Evolutionary conservation across 2,113 vertebrate species (phyloP).

Genomic region (Equus przewalskii): DNA sequence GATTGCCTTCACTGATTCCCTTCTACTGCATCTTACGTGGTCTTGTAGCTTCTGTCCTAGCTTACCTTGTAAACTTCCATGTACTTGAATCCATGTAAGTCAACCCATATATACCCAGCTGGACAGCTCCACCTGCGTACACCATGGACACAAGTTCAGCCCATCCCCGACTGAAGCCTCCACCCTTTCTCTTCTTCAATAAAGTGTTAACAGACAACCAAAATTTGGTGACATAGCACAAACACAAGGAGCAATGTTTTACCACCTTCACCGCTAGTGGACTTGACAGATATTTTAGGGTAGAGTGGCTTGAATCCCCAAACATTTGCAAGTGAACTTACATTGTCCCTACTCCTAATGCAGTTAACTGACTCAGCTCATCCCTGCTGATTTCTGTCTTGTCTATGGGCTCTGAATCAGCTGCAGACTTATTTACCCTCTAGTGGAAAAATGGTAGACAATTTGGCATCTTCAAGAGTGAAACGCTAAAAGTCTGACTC

Average conservation of each 20-base stretch:
- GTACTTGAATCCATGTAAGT: background rate
- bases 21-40: background rate
- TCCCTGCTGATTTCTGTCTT: background rate
- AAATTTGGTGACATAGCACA: no score
- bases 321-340: background rate
- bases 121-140: background rate
- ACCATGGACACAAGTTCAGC: background rate
- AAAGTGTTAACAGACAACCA: background rate
- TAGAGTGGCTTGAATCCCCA: background rate
- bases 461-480: background rate
- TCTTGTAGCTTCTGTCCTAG: background rate
- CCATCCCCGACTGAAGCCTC: background rate
- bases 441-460: background rate
- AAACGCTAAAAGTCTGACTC: background rate
- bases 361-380: background rate
- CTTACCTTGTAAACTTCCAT: background rate
- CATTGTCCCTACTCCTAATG: background rate
- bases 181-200: background rate
- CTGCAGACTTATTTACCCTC: background rate
- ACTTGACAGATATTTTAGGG: no score
- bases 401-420: background rate
- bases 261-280: background rate
- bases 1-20: background rate
- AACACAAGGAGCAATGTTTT: background rate
- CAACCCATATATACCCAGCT: accelerated